Evolutionary conservation across 2,888 invertebrate species (phyloP), one percentile per base, ranked within the genome.

Genomic region (Cephus pulcher): DNA sequence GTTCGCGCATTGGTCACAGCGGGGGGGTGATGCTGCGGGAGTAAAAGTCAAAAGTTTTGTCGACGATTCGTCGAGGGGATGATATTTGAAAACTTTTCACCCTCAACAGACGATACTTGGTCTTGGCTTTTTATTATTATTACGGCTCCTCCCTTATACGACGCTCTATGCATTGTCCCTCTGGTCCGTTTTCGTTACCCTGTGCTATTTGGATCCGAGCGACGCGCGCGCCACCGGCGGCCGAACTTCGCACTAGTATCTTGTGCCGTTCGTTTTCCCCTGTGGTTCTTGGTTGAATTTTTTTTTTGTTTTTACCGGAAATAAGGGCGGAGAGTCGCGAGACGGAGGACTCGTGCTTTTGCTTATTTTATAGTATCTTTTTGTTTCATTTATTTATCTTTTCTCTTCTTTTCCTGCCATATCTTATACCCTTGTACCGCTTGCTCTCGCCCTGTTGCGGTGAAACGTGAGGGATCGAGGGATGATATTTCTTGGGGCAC

Each of bases 21-120:
- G 23, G 0, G 3, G 12, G 12, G 40, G 15, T 9, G 56, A 9
- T 2, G 23, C 23, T 9, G 15, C 9, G 23, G 23, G 56, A 56
- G 23, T 56, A 23, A 56, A 56, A 56, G 56, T 56, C 56, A 1
- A 56, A 56, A 56, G 56, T 56, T 56, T 56, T 15, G 9, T 56
- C 23, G 56, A 56, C 56, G 56, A 56, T 56, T 23, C 56, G 23
- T 56, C 56, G 23, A 23, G 56, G 56, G 56, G 23, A 56, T 32
- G 76, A 73, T 75, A 78, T 78, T 78, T 76, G 56, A 78, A 78
- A 78, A 78, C 68, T 78, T 78, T 76, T 34, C 30, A 34, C 34
- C 73, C 71, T 32, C 71, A 9, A 71, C 71, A 6, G 12, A 32
- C 32, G 71, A 71, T 12, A 71, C 56, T 56, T 56, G 56, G 23